A percentile compares a stretch with the other conserved stretches of the same genome.
These are phyloP conservation scores for Phengaris arion DNA, from an alignment of 2,888 invertebrate genomes.

Conservation along the genomic window DNA sequence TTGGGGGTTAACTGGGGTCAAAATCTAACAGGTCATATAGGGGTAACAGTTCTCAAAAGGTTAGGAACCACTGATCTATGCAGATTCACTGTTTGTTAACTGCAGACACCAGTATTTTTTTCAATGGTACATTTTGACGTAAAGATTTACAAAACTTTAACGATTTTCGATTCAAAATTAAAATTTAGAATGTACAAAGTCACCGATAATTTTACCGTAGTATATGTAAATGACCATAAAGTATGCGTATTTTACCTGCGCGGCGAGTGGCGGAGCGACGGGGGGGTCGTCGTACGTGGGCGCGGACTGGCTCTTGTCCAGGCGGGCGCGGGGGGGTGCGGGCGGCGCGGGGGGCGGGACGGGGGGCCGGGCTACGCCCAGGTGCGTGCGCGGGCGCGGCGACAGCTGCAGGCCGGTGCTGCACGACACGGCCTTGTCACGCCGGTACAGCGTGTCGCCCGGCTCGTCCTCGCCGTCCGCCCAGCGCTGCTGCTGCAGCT, in stretches of 20 bases:
- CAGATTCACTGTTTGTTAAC: no score
- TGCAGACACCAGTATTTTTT: no score
- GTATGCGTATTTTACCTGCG: slow-evolving; percentile 36
- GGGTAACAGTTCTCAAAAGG: no score
- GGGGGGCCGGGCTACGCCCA: slow-evolving; percentile 64
- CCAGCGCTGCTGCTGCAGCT: slow-evolving; percentile 72
- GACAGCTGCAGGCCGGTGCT: slow-evolving; percentile 86
- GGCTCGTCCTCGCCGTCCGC: slow-evolving; percentile 61
- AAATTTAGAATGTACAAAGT: no score
- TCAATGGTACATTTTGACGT: no score
- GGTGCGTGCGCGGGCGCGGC: slow-evolving; percentile 83
- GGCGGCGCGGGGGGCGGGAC: slow-evolving; percentile 27
- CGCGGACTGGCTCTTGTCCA: slow-evolving; percentile 91
- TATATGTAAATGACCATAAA: no score
- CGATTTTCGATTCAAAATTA: no score
- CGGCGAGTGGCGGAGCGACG: slow-evolving; percentile 45
- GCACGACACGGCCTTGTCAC: slow-evolving; percentile 89
- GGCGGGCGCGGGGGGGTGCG: slow-evolving; percentile 41
- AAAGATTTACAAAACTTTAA: no score
- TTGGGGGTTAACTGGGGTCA: no score
- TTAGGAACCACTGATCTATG: no score
- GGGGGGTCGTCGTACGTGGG: slow-evolving; percentile 85
- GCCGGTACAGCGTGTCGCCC: slow-evolving; percentile 79
- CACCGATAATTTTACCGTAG: no score
- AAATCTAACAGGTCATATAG: no score